Percentiles rank a stretch among this genome's conserved stretches.
Conservation (phyloP, 1,140 invertebrate genomes). For the Leptinotarsa undecemlineata region DNA sequence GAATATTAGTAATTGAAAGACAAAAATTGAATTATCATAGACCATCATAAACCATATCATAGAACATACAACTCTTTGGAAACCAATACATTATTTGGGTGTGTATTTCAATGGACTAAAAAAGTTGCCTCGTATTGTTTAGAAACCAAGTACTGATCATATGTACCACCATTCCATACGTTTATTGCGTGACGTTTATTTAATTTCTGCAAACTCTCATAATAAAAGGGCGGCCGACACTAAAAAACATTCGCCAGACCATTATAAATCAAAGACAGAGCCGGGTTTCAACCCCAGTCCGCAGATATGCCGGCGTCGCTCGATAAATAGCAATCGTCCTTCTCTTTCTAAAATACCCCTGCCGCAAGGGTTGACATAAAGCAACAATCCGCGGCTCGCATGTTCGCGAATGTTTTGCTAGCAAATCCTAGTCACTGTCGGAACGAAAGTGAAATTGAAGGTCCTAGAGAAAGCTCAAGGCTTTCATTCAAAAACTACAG, state of each 20-base stretch:
- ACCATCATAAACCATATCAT: too few species aligned
- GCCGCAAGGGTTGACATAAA: not conserved
- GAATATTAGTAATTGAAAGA: too few species aligned
- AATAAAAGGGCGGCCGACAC: too few species aligned
- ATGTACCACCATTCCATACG: too few species aligned
- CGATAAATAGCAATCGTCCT: not conserved
- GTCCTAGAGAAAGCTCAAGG: not conserved
- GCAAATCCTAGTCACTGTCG: not conserved
- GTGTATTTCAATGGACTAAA: too few species aligned
- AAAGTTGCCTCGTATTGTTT: too few species aligned
- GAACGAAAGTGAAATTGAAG: conserved; percentile 1
- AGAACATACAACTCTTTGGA: too few species aligned
- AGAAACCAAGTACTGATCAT: too few species aligned
- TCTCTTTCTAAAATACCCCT: not conserved
- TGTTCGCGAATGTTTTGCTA: not conserved
- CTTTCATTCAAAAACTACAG: not conserved
- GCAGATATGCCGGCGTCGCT: not conserved
- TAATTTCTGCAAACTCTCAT: too few species aligned
- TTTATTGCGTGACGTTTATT: too few species aligned
- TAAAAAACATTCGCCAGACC: not conserved
- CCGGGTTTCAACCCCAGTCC: not conserved
- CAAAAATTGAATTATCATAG: too few species aligned
- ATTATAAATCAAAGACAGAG: conserved; percentile 1
- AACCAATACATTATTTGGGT: too few species aligned
- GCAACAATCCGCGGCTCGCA: not conserved